phyloP scores from a whole-genome alignment of 1,140 invertebrate genomes.

The Trachymyrmex septentrionalis region DNA sequence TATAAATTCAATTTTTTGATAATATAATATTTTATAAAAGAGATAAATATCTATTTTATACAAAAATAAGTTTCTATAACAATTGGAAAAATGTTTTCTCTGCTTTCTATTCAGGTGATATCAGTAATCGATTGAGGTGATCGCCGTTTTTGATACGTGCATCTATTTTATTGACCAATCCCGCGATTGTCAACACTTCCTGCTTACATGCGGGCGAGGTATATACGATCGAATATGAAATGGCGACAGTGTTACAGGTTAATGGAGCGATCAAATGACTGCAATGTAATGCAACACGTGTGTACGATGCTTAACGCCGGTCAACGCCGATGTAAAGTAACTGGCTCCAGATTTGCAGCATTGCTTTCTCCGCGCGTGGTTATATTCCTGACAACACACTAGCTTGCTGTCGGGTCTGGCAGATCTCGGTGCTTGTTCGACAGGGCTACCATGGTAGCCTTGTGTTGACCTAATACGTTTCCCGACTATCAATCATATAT shows the following conservation, averaged over 20 bases:
- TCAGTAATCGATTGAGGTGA: neutral
- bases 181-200: conserved; percentile 64
- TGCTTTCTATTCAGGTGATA: conserved; percentile 5
- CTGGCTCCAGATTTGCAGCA: conserved; percentile 61
- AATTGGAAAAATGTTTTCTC: neutral
- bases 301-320: conserved; percentile 65
- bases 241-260: conserved; percentile 34
- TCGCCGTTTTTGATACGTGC: conserved; percentile 22
- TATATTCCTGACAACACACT: conserved; percentile 33
- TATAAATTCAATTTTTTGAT: neutral
- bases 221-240: conserved; percentile 37
- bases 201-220: conserved; percentile 44
- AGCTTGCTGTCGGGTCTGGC: neutral
- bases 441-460: conserved; percentile 77
- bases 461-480: conserved; percentile 72
- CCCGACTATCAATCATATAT: conserved; percentile 72
- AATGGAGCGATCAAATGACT: conserved; percentile 72
- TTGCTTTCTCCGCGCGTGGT: conserved; percentile 67
- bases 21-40: too few relatives aligned
- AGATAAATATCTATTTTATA: too few relatives aligned
- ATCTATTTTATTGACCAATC: conserved; percentile 9
- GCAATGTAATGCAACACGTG: conserved; percentile 70
- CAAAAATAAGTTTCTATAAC: neutral
- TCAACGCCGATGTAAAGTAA: conserved; percentile 48
- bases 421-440: conserved; percentile 29